Evolutionary conservation across 2,888 invertebrate species (phyloP).

Genomic region (Bembecia ichneumoniformis): DNA sequence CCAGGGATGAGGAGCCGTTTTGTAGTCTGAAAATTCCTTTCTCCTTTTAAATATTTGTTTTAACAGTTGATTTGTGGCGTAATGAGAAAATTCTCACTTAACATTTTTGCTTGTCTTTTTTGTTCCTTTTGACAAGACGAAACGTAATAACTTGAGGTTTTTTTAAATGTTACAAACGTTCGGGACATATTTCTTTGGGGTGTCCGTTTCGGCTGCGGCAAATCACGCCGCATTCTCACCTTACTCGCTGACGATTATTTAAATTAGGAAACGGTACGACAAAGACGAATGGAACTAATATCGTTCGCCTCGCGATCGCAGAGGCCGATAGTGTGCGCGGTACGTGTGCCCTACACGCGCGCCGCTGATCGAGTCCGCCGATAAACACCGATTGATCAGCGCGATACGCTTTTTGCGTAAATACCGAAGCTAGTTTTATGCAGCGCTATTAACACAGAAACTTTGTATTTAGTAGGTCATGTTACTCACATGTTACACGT

Average conservation of each 20-base stretch:
- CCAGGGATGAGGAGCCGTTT: conserved; percentile 63
- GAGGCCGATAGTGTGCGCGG: conserved; percentile 45
- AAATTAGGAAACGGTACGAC: conserved; percentile 70
- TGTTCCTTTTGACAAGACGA: conserved; percentile 8
- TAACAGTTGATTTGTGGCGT: conserved; percentile 69
- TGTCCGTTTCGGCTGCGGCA: conserved; percentile 37
- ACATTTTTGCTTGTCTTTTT: conserved; percentile 35
- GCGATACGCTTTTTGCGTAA: conserved; percentile 69
- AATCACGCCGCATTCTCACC: conserved; percentile 66
- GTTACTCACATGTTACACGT: conserved; percentile 1
- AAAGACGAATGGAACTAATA: conserved; percentile 72
- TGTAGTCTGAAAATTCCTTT: conserved; percentile 64
- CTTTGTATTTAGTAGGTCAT: conserved; percentile 30
- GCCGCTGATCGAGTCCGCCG: conserved; percentile 56
- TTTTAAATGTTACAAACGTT: conserved; percentile 3
- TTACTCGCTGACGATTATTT: conserved; percentile 54
- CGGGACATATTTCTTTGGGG: conserved; percentile 16
- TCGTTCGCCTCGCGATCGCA: conserved; percentile 57
- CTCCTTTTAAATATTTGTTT: conserved; percentile 69
- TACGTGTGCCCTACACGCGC: conserved; percentile 64
- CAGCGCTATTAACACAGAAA: conserved; percentile 28
- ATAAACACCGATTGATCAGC: conserved; percentile 65
- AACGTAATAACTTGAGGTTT: neutral
- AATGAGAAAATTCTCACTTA: conserved; percentile 65
- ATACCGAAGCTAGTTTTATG: conserved; percentile 54